phyloP scores from a whole-genome alignment of 2,888 invertebrate genomes.

The Nemotelus pantherinus region DNA sequence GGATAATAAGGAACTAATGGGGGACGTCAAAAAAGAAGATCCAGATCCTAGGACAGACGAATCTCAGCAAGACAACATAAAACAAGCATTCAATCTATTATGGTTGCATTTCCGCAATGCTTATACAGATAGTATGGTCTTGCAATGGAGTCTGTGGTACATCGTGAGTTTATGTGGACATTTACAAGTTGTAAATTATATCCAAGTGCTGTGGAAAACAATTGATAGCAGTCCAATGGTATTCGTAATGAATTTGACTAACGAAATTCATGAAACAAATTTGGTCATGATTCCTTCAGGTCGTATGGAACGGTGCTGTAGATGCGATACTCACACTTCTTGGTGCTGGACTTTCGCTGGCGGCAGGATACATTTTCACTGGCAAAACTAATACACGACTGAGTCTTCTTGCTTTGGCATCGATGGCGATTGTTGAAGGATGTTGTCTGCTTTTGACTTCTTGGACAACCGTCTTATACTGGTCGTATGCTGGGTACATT shows the following conservation, averaged over 20 bases:
- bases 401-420: slow-evolving; percentile 65
- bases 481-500: slow-evolving; percentile 81
- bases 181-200: slow-evolving; percentile 75
- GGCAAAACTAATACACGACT: slow-evolving; percentile 59
- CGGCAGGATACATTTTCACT: slow-evolving; percentile 66
- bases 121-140: slow-evolving; percentile 70
- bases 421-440: slow-evolving; percentile 68
- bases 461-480: slow-evolving; percentile 69
- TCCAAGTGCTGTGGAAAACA: slow-evolving; percentile 77
- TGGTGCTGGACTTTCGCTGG: slow-evolving; percentile 71
- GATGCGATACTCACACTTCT: slow-evolving; percentile 80
- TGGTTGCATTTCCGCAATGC: slow-evolving; percentile 71
- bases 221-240: slow-evolving; percentile 64
- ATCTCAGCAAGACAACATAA: slow-evolving; percentile 54
- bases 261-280: not conserved
- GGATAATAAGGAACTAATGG: slow-evolving; percentile 43
- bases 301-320: slow-evolving; percentile 77
- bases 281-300: slow-evolving; percentile 2
- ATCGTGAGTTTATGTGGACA: slow-evolving; percentile 77
- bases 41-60: slow-evolving; percentile 5
- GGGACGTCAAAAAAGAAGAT: not conserved
- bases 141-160: slow-evolving; percentile 84
- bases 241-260: not conserved
- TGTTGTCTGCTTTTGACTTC: slow-evolving; percentile 69
- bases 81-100: slow-evolving; percentile 61